Evolutionary conservation across 2,113 vertebrate species (phyloP).

Genomic region (Brachyhypopomus gauderio): DNA sequence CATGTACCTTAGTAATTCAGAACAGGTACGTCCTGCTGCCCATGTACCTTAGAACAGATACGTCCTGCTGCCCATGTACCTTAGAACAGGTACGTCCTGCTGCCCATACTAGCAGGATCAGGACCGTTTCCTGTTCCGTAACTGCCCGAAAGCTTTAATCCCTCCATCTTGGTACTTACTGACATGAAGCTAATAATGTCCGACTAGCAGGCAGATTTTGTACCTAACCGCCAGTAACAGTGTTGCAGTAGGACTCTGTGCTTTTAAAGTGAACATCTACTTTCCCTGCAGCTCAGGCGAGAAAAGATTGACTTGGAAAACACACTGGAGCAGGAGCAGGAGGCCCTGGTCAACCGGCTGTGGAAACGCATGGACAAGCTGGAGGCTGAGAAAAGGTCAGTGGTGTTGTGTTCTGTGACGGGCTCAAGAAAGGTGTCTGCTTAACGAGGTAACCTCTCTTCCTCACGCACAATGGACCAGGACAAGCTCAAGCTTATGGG

Average conservation of each 20-base stretch:
- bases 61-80: slow-evolving; percentile 65
- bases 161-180: too few relatives aligned
- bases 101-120: too few relatives aligned
- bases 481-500: too few relatives aligned
- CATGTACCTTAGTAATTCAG: too few relatives aligned
- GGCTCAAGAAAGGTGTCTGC: too few relatives aligned
- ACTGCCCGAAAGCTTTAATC: too few relatives aligned
- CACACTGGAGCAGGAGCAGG: slow-evolving; percentile 97
- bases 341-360: slow-evolving; percentile 95
- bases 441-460: not conserved
- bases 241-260: not conserved
- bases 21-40: slow-evolving; percentile 83
- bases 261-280: slow-evolving; percentile 12
- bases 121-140: too few relatives aligned
- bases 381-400: slow-evolving; percentile 95
- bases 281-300: slow-evolving; percentile 81
- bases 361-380: slow-evolving; percentile 99
- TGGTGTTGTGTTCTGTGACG: not conserved
- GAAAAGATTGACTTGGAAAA: slow-evolving; percentile 99
- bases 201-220: too few relatives aligned
- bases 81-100: slow-evolving; percentile 87
- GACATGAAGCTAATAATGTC: too few relatives aligned
- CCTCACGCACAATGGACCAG: too few relatives aligned
- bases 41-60: slow-evolving; percentile 94
- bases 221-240: too few relatives aligned